Base-by-base conservation (phyloP, 2,888 invertebrate species). In the Agrotis puta region DNA sequence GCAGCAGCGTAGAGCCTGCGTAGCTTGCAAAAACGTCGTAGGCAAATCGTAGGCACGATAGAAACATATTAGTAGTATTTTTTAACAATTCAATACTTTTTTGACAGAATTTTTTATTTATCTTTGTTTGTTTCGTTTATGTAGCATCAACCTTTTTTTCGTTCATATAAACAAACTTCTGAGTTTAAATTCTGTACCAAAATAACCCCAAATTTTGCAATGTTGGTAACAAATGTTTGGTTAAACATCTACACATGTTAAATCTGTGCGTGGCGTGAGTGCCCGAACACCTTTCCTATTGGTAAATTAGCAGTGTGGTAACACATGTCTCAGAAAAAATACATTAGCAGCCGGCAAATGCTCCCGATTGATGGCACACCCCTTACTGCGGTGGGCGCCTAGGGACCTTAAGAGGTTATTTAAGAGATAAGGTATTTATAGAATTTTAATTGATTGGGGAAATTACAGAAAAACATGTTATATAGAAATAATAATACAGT, bases 311-410 rank as follows among this genome's bases (percentile, higher is more conserved):
- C 94, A 92, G 94, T 82, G 79, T 81, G 83, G 88, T 92, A 94
- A 93, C 95, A 94, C 93, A 95, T 95, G 95, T 91, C 92, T 87
- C 81, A 90, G 90, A 94, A 95, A 95, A 95, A 95, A 94, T 79
- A 88, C 92, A 93, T 94, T 92, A 92, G 91, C 95, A 95, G 94
- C 95, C 93, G 95, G 93, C 94, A 89, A 91, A 89, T 90, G 92
- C 82, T 80, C 87, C 89, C 88, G 88, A 90, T 90, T 91, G 89
- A 88, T 83, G 64, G 76, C 85, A 58, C 81, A 72, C 79, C 78
- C 84, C 82, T 83, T 70, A 47, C 33, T 13, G 70, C 14, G 54
- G 51, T 64, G 61, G 63, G 54, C 43, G 70, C 76, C n/a, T 22
- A 24, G 51, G 18, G 47, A 69, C 54, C 62, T 67, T 48, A 16